Conservation (phyloP, 2,888 invertebrate species). For the Sphaeridia pumilis region DNA sequence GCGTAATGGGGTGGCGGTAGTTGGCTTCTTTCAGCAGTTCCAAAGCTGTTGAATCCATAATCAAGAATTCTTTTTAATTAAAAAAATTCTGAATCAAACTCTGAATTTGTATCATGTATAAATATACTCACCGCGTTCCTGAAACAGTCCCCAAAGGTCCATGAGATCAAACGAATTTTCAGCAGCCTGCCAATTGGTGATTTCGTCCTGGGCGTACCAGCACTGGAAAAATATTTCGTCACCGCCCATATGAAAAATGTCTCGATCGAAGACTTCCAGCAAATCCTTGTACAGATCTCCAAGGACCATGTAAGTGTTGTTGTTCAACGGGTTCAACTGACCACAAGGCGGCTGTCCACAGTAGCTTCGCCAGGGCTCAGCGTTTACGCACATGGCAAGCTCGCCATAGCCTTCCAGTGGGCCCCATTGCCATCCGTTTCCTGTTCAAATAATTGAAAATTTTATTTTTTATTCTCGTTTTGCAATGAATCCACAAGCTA, state of each 20-base stretch:
- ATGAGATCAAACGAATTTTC: conserved; percentile 50
- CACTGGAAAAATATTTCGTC: conserved; percentile 47
- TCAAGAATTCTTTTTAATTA: too few species aligned
- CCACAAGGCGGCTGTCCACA: conserved; percentile 71
- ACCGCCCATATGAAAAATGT: conserved; percentile 53
- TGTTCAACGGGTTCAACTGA: conserved; percentile 37
- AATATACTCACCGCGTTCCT: conserved; percentile 45
- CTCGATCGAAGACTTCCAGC: conserved; percentile 50
- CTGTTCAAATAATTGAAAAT: too few species aligned
- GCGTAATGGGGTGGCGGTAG: conserved; percentile 44
- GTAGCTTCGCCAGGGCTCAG: conserved; percentile 56
- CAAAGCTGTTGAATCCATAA: too few species aligned
- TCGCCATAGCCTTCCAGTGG: conserved; percentile 52
- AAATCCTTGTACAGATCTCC: conserved; percentile 60
- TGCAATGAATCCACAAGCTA: too few species aligned
- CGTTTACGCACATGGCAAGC: conserved; percentile 66
- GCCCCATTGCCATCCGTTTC: conserved; percentile 38
- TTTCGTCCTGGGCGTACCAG: conserved; percentile 62
- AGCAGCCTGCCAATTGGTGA: conserved; percentile 53
- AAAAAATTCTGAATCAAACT: too few species aligned
- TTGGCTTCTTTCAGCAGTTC: conserved; percentile 49
- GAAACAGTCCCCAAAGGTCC: conserved; percentile 63
- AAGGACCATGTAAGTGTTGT: conserved; percentile 35
- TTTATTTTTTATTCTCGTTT: too few species aligned
- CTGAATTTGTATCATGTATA: too few species aligned